Percentiles rank a stretch among this genome's conserved stretches.
These are phyloP conservation scores for Argyra leucocephala DNA, from an alignment of 2,888 invertebrate species.

Conservation along the genomic window DNA sequence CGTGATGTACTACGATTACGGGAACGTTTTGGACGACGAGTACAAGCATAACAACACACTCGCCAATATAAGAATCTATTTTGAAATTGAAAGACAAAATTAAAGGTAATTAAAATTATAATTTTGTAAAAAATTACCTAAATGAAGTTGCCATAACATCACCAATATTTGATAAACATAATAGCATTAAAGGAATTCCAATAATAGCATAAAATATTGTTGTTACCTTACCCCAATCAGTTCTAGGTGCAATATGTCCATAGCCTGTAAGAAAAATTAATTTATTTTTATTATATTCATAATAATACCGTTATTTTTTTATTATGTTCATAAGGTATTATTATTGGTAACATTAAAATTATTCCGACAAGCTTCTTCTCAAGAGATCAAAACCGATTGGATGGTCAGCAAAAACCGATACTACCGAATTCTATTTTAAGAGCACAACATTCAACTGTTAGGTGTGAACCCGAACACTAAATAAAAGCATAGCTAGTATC, in stretches of 20 bases:
- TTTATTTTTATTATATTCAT: background rate
- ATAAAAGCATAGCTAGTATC: too few species aligned
- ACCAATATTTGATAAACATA: conserved; percentile 88
- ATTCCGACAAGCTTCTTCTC: too few species aligned
- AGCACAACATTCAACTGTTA: too few species aligned
- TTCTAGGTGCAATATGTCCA: conserved; percentile 91
- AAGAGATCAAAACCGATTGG: too few species aligned
- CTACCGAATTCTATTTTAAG: too few species aligned
- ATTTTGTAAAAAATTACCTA: conserved; percentile 44
- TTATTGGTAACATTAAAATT: too few species aligned
- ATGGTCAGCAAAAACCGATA: too few species aligned
- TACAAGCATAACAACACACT: conserved; percentile 82
- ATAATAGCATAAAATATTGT: conserved; percentile 94
- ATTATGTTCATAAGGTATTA: background rate
- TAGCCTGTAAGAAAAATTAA: conserved; percentile 56
- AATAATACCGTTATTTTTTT: background rate
- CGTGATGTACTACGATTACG: conserved; percentile 31
- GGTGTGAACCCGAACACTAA: too few species aligned
- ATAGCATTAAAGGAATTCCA: conserved; percentile 88
- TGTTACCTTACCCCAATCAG: conserved; percentile 84
- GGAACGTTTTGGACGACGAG: conserved; percentile 58
- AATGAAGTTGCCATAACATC: conserved; percentile 91
- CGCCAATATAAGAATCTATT: conserved; percentile 88
- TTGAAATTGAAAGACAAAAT: conserved; percentile 14
- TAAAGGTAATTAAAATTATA: background rate